Percentiles rank a stretch among this genome's conserved stretches.
Conservation (phyloP, 1,140 invertebrate species). For the Lepidurus apus region DNA sequence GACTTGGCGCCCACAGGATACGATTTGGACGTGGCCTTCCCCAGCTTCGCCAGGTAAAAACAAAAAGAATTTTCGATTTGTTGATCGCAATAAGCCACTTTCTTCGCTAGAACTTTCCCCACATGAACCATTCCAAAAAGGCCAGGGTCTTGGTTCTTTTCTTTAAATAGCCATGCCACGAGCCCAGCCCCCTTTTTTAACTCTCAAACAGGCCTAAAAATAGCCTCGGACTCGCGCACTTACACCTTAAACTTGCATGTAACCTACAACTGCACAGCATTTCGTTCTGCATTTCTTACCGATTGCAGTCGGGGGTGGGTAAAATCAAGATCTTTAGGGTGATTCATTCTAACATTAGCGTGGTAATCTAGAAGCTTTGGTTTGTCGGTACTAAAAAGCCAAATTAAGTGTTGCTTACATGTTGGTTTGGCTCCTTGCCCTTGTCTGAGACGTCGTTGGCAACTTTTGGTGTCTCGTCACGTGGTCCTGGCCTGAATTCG, state of each 20-base stretch:
- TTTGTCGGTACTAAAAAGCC: too few species aligned
- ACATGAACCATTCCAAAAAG: neutral
- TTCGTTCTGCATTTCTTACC: neutral
- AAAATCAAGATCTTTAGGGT: too few species aligned
- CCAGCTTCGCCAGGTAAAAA: slow-evolving; percentile 48
- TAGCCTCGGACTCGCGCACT: neutral
- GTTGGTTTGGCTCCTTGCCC: too few species aligned
- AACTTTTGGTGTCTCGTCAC: too few species aligned
- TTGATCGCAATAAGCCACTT: neutral
- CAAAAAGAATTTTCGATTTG: neutral
- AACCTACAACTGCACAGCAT: neutral
- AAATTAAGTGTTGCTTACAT: too few species aligned
- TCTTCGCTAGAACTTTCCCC: neutral
- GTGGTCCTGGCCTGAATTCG: too few species aligned
- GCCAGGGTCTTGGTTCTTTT: neutral
- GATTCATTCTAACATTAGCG: too few species aligned
- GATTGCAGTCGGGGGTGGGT: too few species aligned
- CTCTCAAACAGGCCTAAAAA: neutral
- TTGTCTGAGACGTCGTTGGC: too few species aligned
- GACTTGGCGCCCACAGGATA: slow-evolving; percentile 47
- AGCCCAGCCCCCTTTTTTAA: neutral
- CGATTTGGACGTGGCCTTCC: slow-evolving; percentile 49
- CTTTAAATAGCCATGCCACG: neutral
- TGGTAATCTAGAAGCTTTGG: too few species aligned
- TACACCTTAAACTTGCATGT: neutral